Percentiles rank a stretch among this genome's conserved stretches.
Evolutionary conservation across 64 coral and sea anemone genomes (phyloP).

Genomic region (Montipora foliosa): DNA sequence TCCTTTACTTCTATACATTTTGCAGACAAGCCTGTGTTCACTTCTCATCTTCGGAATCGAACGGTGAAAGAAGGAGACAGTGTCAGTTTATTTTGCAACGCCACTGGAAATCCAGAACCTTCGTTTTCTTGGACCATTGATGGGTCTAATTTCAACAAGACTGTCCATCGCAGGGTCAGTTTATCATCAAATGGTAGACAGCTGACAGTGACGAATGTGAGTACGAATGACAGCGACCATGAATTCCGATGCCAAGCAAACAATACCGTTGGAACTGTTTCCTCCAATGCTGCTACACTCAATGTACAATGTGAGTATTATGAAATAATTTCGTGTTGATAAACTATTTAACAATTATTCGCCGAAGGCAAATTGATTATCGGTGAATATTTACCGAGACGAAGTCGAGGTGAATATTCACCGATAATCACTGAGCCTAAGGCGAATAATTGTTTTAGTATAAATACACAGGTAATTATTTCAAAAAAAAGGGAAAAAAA

Average conservation of each 20-base stretch:
- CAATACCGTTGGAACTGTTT: neutral
- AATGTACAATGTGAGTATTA: conserved; percentile 37
- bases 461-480: no score
- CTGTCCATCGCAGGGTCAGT: neutral
- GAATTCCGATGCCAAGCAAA: conserved; percentile 32
- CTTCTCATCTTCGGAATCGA: neutral
- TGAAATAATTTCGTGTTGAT: neutral
- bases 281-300: neutral
- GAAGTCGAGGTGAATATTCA: no score
- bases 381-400: no score
- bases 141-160: neutral
- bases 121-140: neutral
- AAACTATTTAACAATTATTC: no score
- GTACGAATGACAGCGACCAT: neutral
- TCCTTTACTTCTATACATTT: neutral
- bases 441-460: no score
- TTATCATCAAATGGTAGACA: neutral
- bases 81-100: conserved; percentile 20
- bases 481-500: no score
- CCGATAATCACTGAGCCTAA: no score
- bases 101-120: neutral
- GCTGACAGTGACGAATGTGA: conserved; percentile 17
- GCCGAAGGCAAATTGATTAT: no score
- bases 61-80: neutral
- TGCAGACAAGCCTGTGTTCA: neutral